A percentile compares a stretch with the other conserved stretches of the same genome.
These are phyloP conservation scores for Blastobasis adustella DNA, from an alignment of 2,888 invertebrate species.

Conservation along the genomic window DNA sequence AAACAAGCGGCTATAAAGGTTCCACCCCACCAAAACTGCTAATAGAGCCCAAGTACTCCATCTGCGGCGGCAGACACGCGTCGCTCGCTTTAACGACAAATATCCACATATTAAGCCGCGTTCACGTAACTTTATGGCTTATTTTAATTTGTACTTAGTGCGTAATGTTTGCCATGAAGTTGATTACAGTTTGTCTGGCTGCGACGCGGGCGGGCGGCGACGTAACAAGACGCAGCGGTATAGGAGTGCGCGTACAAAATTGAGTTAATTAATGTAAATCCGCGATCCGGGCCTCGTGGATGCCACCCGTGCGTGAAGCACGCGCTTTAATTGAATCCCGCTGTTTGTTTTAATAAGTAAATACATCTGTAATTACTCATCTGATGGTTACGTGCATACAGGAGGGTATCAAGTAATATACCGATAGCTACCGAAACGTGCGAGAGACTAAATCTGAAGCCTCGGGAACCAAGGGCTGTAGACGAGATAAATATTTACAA, in stretches of 20 bases:
- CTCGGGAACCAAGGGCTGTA: no score
- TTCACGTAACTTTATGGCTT: no score
- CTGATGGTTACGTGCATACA: no score
- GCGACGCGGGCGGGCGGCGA: neutral
- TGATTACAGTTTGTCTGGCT: neutral
- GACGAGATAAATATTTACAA: no score
- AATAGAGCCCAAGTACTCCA: no score
- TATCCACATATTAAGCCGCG: no score
- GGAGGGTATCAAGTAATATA: no score
- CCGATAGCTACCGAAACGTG: no score
- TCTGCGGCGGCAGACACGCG: no score
- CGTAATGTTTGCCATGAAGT: neutral
- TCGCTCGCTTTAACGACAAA: neutral
- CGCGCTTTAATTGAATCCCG: constrained; percentile 37
- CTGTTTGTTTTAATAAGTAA: constrained; percentile 30
- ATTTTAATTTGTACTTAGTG: neutral
- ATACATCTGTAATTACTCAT: neutral
- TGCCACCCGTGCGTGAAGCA: constrained; percentile 27
- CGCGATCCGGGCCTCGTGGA: constrained; percentile 19
- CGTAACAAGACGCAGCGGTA: neutral
- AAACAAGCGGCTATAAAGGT: no score
- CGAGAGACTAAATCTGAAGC: no score
- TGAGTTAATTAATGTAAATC: constrained; percentile 35
- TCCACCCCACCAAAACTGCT: no score
- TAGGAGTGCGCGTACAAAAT: constrained; percentile 16